These are phyloP conservation scores for Eospalax fontanierii DNA, from an alignment of 2,797 vertebrate genomes.

Conservation along the genomic window DNA sequence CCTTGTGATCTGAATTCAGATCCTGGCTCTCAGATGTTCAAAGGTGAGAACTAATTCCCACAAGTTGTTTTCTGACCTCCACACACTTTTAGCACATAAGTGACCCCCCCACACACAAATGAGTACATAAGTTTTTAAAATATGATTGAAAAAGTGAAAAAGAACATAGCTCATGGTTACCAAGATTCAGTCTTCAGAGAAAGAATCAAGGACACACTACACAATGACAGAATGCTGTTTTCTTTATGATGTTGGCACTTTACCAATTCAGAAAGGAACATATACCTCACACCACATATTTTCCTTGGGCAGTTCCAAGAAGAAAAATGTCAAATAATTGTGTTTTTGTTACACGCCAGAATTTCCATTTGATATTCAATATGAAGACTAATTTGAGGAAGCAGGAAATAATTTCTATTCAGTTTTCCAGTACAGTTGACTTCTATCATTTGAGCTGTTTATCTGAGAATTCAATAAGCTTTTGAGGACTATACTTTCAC, in stretches of 20 bases:
- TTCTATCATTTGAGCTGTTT: constrained; percentile 87
- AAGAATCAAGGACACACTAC: constrained; percentile 79
- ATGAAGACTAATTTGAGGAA: constrained; percentile 87
- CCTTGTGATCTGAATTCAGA: not conserved
- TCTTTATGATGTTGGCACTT: constrained; percentile 86
- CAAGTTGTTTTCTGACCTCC: not conserved
- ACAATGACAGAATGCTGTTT: constrained; percentile 82
- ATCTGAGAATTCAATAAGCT: constrained; percentile 87
- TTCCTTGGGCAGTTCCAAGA: constrained; percentile 83
- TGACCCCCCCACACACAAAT: too few species aligned
- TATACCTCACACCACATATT: constrained; percentile 86
- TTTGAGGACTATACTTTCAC: constrained; percentile 82
- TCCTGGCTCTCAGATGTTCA: not conserved
- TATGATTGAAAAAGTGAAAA: not conserved
- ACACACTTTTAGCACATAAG: too few species aligned
- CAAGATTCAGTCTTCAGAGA: constrained; percentile 79
- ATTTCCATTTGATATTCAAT: constrained; percentile 86
- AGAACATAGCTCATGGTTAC: not conserved
- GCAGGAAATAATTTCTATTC: constrained; percentile 88
- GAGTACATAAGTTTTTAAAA: not conserved
- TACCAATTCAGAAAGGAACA: constrained; percentile 83
- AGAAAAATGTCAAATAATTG: constrained; percentile 89
- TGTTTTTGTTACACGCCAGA: constrained; percentile 86
- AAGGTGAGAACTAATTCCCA: not conserved
- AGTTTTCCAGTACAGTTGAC: constrained; percentile 84